These are phyloP conservation scores for Cyprinodon tularosa DNA, from an alignment of 2,113 vertebrate genomes.

Conservation along the genomic window DNA sequence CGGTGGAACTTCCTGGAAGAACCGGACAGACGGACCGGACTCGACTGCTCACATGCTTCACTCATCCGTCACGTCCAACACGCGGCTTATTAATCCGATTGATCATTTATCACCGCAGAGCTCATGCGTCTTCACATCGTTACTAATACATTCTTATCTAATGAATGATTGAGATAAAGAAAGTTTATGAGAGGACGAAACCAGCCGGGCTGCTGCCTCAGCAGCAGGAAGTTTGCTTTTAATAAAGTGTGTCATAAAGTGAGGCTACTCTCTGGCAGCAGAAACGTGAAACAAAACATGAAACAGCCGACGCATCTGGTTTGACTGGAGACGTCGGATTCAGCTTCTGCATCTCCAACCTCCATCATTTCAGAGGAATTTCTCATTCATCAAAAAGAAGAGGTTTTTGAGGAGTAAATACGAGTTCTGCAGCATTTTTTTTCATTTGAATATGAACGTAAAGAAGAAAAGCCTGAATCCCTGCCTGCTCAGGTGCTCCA, in stretches of 20 bases:
- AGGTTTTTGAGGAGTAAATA: not conserved
- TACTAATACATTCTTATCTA: constrained; percentile 2
- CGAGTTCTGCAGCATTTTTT: not conserved
- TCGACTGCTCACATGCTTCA: not conserved
- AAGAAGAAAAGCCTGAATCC: not conserved
- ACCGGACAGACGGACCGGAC: constrained; percentile 2
- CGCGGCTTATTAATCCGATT: not conserved
- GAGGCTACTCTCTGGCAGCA: not conserved
- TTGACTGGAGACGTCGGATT: not conserved
- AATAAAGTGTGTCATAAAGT: not conserved
- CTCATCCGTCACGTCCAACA: not conserved
- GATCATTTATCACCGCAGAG: not conserved
- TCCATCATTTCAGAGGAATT: not conserved
- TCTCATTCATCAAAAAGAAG: not conserved
- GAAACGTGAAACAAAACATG: not conserved
- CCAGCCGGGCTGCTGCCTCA: not conserved
- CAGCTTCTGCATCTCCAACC: not conserved
- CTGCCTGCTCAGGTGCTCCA: not conserved
- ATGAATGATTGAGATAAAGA: constrained; percentile 1
- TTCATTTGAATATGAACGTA: not conserved
- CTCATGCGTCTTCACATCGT: not conserved
- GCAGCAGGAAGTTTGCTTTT: not conserved
- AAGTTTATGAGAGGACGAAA: constrained; percentile 11
- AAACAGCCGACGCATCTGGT: not conserved
- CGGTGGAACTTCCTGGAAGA: not conserved